These are phyloP conservation scores for Parauchenoglanis ngamensis DNA, from an alignment of 2,797 vertebrate species.

Conservation along the genomic window DNA sequence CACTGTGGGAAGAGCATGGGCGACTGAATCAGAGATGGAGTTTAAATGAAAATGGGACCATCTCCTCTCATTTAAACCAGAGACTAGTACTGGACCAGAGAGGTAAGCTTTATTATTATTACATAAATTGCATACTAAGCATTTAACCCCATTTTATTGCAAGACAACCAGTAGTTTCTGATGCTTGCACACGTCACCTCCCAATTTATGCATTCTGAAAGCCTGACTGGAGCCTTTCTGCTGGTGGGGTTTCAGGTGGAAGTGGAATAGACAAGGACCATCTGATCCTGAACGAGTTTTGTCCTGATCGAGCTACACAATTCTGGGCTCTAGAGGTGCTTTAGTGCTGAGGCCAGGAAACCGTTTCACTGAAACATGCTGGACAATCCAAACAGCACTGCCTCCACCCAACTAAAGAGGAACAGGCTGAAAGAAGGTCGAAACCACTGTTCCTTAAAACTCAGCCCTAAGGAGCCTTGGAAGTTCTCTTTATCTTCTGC, in stretches of 20 bases:
- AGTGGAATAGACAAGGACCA: constrained; percentile 79
- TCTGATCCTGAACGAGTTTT: constrained; percentile 73
- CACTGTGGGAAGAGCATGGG: constrained; percentile 81
- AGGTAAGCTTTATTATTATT: constrained; percentile 66
- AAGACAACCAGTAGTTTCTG: neutral
- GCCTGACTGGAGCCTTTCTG: neutral
- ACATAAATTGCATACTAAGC: neutral
- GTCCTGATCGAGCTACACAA: constrained; percentile 70
- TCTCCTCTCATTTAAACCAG: constrained; percentile 78
- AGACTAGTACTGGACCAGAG: constrained; percentile 81
- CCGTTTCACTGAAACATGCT: neutral
- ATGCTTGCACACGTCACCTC: neutral
- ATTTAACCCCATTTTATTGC: neutral
- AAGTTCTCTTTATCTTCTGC: neutral
- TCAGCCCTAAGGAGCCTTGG: neutral
- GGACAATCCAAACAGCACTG: constrained; percentile 24
- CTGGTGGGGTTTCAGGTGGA: constrained; percentile 74
- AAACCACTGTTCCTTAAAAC: neutral
- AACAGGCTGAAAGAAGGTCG: neutral
- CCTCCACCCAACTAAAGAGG: constrained; percentile 13
- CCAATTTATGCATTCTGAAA: neutral
- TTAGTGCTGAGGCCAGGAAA: constrained; percentile 57
- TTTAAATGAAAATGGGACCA: constrained; percentile 77
- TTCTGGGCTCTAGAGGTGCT: constrained; percentile 82
- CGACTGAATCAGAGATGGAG: constrained; percentile 82